Base-by-base conservation (phyloP, 2,888 invertebrate genomes). In the Seira musarum region DNA sequence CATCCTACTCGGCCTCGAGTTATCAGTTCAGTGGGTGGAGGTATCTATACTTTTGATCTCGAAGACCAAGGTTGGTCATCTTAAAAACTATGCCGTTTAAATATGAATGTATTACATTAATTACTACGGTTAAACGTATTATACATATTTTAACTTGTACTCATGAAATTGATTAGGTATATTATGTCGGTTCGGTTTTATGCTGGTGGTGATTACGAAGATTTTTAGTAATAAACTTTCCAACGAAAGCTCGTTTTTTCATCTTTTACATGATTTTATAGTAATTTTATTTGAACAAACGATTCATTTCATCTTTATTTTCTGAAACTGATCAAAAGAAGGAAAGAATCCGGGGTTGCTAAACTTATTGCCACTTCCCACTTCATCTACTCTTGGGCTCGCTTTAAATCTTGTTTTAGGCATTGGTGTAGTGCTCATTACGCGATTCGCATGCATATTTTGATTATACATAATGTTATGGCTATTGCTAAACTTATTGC, bases 1-100 rank as follows among this genome's bases (percentile, higher is more conserved):
- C 97, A 97, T 91, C 97, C 97, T 0, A 93, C 91, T 17, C 92
- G 93, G 84, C 92, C 92, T 85, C 91, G 90, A 85, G 89, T 96
- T 40, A 87, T 96, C 21, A 93, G 94, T n/a, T 94, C 95, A 0
- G 93, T 93, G 85, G 93, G 93, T 84, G 92, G 92, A 87, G 93
- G 92, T 81, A 90, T 95, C 66, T 93, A 93, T 87, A 87, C 95
- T 68, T 95, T 95, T 94, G 92, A 91, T 66, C 74, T 83, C 6
- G 75, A 81, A 19, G 81, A 71, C 61, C 81, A 83, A 19, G 72
- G 35, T 53, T 76, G 76, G 76, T n/a, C n/a, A n/a, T n/a, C n/a
- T n/a, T n/a, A n/a, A n/a, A n/a, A n/a, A n/a, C n/a, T n/a, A n/a
- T n/a, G n/a, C n/a, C n/a, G n/a, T n/a, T n/a, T n/a, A n/a, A n/a